These are phyloP conservation scores for Trachelus stipa DNA, from an alignment of 2,888 invertebrate species.

Conservation along the genomic window DNA sequence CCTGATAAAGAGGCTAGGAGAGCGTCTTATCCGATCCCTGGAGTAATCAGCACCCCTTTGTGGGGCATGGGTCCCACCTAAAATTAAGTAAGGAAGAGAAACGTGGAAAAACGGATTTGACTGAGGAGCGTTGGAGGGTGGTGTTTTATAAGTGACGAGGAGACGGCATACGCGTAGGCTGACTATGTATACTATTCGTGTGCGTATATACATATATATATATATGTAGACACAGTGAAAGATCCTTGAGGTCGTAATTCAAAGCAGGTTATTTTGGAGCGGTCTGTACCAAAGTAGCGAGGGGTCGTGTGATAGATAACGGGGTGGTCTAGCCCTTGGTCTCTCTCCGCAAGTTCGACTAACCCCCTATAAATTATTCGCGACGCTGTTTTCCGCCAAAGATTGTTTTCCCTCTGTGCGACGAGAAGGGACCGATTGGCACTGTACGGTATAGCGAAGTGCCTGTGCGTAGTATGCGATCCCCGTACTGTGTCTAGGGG, in stretches of 20 bases:
- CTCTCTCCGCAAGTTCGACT: slow-evolving; percentile 40
- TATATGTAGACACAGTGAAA: not conserved
- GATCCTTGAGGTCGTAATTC: not conserved
- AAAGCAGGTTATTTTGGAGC: slow-evolving; percentile 30
- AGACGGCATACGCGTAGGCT: not conserved
- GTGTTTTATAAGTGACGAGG: not conserved
- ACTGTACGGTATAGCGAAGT: slow-evolving; percentile 12
- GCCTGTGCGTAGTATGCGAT: not conserved
- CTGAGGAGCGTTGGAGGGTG: not conserved
- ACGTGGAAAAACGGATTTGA: not conserved
- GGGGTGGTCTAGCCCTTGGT: slow-evolving; percentile 39
- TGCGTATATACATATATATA: not conserved
- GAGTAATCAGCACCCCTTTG: not conserved
- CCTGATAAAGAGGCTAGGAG: not conserved
- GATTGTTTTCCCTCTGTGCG: slow-evolving; percentile 44
- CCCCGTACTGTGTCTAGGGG: not conserved
- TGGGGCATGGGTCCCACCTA: not conserved
- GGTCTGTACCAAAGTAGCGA: slow-evolving; percentile 28
- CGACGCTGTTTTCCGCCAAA: slow-evolving; percentile 48
- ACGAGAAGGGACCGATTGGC: not conserved
- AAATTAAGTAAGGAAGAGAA: not conserved
- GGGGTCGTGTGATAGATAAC: slow-evolving; percentile 47
- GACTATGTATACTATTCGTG: not conserved
- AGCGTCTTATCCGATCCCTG: not conserved
- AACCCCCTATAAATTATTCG: slow-evolving; percentile 50